Base-by-base conservation (phyloP, 2,797 vertebrate species). In the Allenopithecus nigroviridis region DNA sequence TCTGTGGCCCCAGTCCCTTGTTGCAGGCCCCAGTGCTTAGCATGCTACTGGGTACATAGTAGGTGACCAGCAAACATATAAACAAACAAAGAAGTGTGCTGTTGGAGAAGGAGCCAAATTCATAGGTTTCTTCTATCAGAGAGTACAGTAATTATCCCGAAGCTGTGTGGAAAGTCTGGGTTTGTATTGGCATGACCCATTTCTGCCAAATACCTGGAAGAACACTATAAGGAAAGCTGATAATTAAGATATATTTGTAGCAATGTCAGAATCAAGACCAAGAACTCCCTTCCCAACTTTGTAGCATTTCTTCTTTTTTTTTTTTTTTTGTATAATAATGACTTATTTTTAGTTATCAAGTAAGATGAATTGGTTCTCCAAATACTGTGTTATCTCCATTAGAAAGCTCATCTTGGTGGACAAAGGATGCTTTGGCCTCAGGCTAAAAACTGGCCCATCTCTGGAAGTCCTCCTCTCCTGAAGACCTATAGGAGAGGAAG, bases 331-430 rank as follows among this genome's bases (percentile, higher is more conserved):
- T 0, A 0, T 81, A 86, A 90, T 24, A 81, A 97, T 12, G 26
- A 86, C 68, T 97, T 98, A 95, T 98, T 98, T 98, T 96, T 98
- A 98, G 95, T 97, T 99, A 99, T 99, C 99, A 9, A 99, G 98
- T 97, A 99, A 99, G 93, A 98, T 99, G 96, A 99, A 99, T 59
- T 99, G 98, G 70, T 99, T 99, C 98, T 99, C 99, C 93, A 99
- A 98, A 97, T 98, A 98, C 86, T 98, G 98, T 1, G 99, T 99
- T 5, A 99, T 99, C 84, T 99, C 98, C 99, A 99, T 99, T 43
- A 99, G 98, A 91, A 79, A 99, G 99, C 91, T 99, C 98, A 28
- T 99, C 99, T 98, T 99, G 99, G 98, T 99, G 99, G 55, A 99
- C 99, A 30, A 99, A 99, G 5, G 99, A 99, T 30, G 99, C 98